Evolutionary conservation across 2,797 vertebrate genomes (phyloP), one percentile per base, ranked within the genome.

Genomic region (Acanthiza pusilla): DNA sequence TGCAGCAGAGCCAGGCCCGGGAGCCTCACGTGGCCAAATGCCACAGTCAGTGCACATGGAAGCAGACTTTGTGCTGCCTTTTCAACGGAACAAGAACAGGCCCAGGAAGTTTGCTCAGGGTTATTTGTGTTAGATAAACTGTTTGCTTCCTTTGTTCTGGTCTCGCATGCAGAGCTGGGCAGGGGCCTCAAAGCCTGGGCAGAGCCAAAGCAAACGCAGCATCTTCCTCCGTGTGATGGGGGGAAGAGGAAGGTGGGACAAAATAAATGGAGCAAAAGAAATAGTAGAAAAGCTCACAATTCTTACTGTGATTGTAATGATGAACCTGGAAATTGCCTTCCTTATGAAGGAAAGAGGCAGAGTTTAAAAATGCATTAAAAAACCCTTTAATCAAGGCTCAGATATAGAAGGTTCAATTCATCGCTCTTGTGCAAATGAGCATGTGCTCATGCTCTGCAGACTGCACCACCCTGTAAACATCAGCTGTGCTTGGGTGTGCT

Each of bases 121-220:
- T 67, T 97, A 77, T 96, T 95, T 97, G 86, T 55, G 26, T 73
- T 93, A 97, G 96, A 96, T 97, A 96, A 96, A 91, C 80, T 43
- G 67, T 47, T 79, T 86, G 93, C 76, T 95, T 45, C 26, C 94
- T 90, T 86, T 90, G 94, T 86, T 93, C 92, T 26, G 40, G 62
- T 61, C 82, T 42, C 16, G 2, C 42, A 91, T 7, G 43, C 36
- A 26, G 55, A 8, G 36, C 68, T 67, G 81, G 68, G 81, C 61
- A 80, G 54, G 79, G n/a, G 43, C 7, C 38, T 47, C 16, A 58
- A 53, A 84, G 66, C 43, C 65, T 17, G 3, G 4, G 58, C 54
- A 48, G 80, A 0, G 1, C 84, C 91, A 91, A 72, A 84, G 85
- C 79, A 89, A 95, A 92, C 1, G 34, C 57, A 11, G 57, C 61